These are phyloP conservation scores for Neodiprion pinetum DNA, from an alignment of 1,140 invertebrate genomes.

Conservation along the genomic window DNA sequence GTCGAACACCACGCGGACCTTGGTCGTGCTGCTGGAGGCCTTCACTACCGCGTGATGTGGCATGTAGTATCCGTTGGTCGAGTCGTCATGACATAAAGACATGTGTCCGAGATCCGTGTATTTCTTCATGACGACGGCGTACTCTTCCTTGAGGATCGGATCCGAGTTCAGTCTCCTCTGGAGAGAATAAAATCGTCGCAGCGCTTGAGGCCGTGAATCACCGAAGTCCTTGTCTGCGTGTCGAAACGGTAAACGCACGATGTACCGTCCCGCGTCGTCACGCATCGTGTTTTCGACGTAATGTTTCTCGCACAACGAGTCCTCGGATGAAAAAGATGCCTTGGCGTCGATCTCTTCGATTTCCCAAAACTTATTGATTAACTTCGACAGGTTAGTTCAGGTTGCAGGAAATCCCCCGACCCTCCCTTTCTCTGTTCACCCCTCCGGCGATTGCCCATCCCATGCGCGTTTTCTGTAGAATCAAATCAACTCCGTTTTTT, in stretches of 20 bases:
- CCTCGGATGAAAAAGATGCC: not conserved
- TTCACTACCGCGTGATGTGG: slow-evolving; percentile 41
- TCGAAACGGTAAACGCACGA: slow-evolving; percentile 30
- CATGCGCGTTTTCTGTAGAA: not conserved
- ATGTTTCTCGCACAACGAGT: slow-evolving; percentile 25
- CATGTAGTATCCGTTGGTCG: slow-evolving; percentile 22
- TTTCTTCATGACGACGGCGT: slow-evolving; percentile 27
- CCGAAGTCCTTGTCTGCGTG: slow-evolving; percentile 6
- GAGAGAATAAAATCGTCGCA: no score
- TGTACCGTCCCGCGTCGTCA: slow-evolving; percentile 23
- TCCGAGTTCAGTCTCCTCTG: not conserved
- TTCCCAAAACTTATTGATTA: slow-evolving; percentile 35
- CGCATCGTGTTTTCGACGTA: slow-evolving; percentile 14
- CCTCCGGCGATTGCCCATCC: slow-evolving; percentile 16
- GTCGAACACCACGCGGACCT: slow-evolving; percentile 47
- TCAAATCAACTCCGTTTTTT: slow-evolving; percentile 5
- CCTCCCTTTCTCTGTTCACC: not conserved
- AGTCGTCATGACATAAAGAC: not conserved
- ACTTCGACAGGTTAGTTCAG: not conserved
- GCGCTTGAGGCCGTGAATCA: slow-evolving; percentile 10
- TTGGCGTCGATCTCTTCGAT: slow-evolving; percentile 27
- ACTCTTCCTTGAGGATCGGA: not conserved
- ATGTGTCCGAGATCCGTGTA: slow-evolving; percentile 25
- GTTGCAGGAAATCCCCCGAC: not conserved
- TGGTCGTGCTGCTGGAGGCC: slow-evolving; percentile 33